Evolutionary conservation across 2,797 vertebrate genomes (phyloP).

Genomic region (Periparus ater): DNA sequence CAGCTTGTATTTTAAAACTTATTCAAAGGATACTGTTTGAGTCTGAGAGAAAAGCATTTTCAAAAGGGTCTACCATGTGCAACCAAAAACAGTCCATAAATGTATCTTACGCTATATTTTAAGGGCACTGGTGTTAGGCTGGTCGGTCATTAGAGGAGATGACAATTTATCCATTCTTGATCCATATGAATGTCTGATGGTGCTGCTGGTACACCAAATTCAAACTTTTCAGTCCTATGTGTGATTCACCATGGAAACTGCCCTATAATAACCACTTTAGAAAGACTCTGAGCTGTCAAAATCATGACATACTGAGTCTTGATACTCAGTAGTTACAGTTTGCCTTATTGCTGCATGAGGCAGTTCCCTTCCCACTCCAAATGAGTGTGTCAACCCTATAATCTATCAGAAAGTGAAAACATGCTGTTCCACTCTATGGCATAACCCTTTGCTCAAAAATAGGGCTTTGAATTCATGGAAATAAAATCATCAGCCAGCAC

Average conservation of each 20-base stretch:
- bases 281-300: not conserved
- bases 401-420: not conserved
- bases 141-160: not conserved
- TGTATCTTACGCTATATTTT: not conserved
- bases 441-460: not conserved
- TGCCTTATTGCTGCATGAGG: not conserved
- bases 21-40: not conserved
- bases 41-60: not conserved
- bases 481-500: not conserved
- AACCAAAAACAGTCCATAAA: not conserved
- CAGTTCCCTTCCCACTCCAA: not conserved
- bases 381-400: not conserved
- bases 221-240: not conserved
- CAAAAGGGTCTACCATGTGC: not conserved
- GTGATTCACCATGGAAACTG: accelerated
- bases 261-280: not conserved
- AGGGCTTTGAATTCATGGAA: not conserved
- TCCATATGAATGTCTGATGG: not conserved
- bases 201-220: not conserved
- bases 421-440: accelerated
- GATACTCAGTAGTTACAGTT: not conserved
- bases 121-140: not conserved
- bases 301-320: not conserved
- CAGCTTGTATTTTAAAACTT: not conserved
- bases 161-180: not conserved